Evolutionary conservation across 2,797 vertebrate genomes (phyloP).

Genomic region (Argya squamiceps): DNA sequence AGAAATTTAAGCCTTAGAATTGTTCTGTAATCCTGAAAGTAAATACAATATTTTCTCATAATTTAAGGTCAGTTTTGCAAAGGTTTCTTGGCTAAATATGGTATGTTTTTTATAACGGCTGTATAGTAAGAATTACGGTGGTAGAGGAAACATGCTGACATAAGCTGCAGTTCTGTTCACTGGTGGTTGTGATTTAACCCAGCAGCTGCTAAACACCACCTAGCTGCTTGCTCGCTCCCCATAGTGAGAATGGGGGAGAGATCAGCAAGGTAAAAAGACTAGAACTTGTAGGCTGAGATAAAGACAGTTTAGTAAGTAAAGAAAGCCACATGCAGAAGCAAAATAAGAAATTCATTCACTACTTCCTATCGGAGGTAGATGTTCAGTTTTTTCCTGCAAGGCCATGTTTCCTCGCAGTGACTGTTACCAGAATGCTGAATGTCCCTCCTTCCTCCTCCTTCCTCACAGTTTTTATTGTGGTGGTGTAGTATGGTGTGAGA

Average conservation of each 20-base stretch:
- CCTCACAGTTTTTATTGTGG: neutral
- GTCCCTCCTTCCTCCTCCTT: neutral
- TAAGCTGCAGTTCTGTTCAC: neutral
- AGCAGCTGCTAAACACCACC: neutral
- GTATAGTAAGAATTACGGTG: neutral
- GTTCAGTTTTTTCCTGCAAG: neutral
- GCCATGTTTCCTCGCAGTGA: accelerated
- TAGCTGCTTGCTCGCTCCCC: accelerated
- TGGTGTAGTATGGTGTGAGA: accelerated
- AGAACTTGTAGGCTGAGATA: neutral
- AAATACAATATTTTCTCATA: neutral
- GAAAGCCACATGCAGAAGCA: neutral
- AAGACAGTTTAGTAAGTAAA: neutral
- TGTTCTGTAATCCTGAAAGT: neutral
- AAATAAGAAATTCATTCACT: neutral
- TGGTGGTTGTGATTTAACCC: neutral
- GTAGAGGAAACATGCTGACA: neutral
- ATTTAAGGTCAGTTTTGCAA: neutral
- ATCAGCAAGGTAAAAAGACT: neutral
- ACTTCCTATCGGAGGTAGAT: accelerated
- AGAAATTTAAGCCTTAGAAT: neutral
- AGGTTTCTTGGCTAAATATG: neutral
- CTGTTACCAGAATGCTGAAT: accelerated
- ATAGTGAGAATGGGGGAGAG: neutral
- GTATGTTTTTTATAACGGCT: neutral